These are phyloP conservation scores for Acanthopagrus latus DNA, from an alignment of 2,797 vertebrate species.

Conservation along the genomic window DNA sequence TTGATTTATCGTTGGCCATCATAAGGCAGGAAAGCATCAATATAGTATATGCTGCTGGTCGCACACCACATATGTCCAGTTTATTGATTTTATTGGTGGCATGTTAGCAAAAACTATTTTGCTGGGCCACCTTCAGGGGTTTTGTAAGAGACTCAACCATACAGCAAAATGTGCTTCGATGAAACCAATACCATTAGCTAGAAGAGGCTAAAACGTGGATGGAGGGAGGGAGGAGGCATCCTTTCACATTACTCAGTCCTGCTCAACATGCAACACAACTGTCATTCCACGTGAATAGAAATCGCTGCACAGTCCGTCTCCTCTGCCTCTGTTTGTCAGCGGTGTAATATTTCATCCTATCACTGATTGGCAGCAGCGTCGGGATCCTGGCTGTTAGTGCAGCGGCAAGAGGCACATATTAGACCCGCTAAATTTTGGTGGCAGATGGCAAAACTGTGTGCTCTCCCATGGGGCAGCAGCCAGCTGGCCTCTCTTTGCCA, in stretches of 20 bases:
- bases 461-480: slow-evolving; percentile 72
- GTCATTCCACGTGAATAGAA: background rate
- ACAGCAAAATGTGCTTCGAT: background rate
- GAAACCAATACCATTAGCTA: slow-evolving; percentile 22
- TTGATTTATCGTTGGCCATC: slow-evolving; percentile 1
- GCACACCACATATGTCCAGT: background rate
- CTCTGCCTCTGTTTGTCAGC: slow-evolving; percentile 38
- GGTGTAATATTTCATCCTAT: slow-evolving; percentile 61
- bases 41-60: slow-evolving; percentile 1
- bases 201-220: background rate
- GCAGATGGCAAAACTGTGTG: slow-evolving; percentile 80
- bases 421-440: slow-evolving; percentile 74
- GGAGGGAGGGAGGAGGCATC: background rate
- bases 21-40: slow-evolving; percentile 17
- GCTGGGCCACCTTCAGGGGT: background rate
- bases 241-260: background rate
- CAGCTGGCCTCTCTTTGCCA: slow-evolving; percentile 70
- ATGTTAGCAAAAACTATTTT: slow-evolving; percentile 1
- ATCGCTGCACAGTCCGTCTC: background rate
- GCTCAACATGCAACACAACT: slow-evolving; percentile 1
- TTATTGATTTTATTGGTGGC: slow-evolving; percentile 20
- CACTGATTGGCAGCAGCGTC: slow-evolving; percentile 65
- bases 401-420: slow-evolving; percentile 68
- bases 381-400: slow-evolving; percentile 68
- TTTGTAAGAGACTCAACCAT: background rate